A percentile compares a stretch with the other conserved stretches of the same genome.
Conservation (phyloP, 2,113 vertebrate genomes). For the Carettochelys insculpta region DNA sequence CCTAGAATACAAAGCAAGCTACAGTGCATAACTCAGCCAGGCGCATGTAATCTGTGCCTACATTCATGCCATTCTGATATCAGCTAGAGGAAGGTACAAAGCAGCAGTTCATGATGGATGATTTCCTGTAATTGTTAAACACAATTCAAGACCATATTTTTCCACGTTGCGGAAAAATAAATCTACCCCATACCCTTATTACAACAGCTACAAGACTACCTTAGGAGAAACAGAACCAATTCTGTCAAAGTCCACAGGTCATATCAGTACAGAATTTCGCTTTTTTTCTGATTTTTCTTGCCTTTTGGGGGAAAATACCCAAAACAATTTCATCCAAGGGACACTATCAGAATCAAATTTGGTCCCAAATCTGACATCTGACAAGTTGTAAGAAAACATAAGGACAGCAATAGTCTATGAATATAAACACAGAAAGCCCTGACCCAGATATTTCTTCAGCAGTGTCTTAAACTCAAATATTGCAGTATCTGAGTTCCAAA, state of each 20-base stretch:
- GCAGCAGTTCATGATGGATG: neutral
- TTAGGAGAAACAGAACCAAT: neutral
- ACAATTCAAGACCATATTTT: rapidly evolving
- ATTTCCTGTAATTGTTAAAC: neutral
- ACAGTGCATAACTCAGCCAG: neutral
- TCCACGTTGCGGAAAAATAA: neutral
- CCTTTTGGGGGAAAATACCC: neutral
- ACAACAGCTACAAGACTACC: neutral
- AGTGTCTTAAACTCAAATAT: neutral
- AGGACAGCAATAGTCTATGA: neutral
- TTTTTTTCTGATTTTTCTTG: neutral
- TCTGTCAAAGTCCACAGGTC: rapidly evolving
- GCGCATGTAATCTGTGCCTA: neutral
- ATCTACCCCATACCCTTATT: neutral
- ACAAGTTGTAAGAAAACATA: neutral
- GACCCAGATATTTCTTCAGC: neutral
- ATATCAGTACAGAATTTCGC: neutral
- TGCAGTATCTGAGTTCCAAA: neutral
- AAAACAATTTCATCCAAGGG: neutral
- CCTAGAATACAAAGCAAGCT: neutral
- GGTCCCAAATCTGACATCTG: neutral
- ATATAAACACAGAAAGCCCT: neutral
- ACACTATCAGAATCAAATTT: neutral
- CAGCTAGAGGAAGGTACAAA: neutral
- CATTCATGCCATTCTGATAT: neutral